Evolutionary conservation across 2,797 vertebrate species (phyloP), one percentile per base, ranked within the genome.

Genomic region (Philypnodon macrostomus): DNA sequence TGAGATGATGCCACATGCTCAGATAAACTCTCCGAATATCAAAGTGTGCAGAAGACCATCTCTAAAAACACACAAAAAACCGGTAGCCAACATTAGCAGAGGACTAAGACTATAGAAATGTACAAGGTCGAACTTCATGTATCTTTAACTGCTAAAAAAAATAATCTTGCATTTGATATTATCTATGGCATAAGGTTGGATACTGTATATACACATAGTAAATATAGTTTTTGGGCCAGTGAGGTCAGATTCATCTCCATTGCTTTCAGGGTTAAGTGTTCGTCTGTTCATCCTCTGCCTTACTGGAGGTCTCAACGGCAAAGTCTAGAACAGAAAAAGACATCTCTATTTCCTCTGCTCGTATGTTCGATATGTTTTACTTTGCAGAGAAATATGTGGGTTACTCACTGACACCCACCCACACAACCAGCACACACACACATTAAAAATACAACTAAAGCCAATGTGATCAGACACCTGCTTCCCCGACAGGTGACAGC

Each of bases 231-330:
- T 40, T 35, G 13, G 51, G 29, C 36, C 17, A 49, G 46, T 58
- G 47, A 72, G 70, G 76, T 79, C 70, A 65, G 48, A 63, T 67
- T 77, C 3, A 74, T 79, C 62, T 75, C 39, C 49, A 57, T 53
- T 56, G 41, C 58, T 69, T 66, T 74, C 66, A 53, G 66, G 64
- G 58, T 76, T 66, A 79, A 75, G 48, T 75, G 64, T 51, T 56
- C 60, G 48, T 59, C 58, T 45, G 62, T 63, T 69, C 27, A 61
- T 66, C 42, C 52, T 58, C 42, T 29, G 33, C 9, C 41, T 55
- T 38, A n/a, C 47, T 35, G 54, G 41, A 47, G 32, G 23, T 56
- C 32, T 39, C 51, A 67, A 71, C 73, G n/a, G n/a, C n/a, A n/a
- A n/a, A 65, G 70, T 42, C 59, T 52, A 53, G 50, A 36, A 33